Conservation (phyloP, 2,888 invertebrate species). For the Drosophila eohydei region DNA sequence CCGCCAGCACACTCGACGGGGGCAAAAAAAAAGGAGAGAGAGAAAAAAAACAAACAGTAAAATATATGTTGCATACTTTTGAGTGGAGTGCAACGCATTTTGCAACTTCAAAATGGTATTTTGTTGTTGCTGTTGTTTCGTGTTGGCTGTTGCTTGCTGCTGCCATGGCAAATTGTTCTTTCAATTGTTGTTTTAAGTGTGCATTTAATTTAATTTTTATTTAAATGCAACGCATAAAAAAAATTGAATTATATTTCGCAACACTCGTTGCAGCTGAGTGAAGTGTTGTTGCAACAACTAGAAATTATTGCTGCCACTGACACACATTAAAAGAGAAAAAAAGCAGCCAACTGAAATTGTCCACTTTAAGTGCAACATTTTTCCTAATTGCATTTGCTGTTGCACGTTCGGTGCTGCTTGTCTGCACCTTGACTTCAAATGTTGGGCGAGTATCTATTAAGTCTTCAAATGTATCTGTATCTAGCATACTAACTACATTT, state of each 20-base stretch:
- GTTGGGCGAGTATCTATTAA: too few species aligned
- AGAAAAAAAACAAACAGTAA: constrained; percentile 8
- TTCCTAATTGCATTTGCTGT: constrained; percentile 5
- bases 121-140: constrained; percentile 39
- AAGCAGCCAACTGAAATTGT: not conserved
- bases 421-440: not conserved
- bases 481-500: too few species aligned
- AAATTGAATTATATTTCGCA: constrained; percentile 21
- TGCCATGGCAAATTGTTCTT: constrained; percentile 40
- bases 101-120: constrained; percentile 71
- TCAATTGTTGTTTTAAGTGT: constrained; percentile 49
- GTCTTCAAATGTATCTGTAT: too few species aligned
- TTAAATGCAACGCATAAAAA: constrained; percentile 56
- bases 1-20: constrained; percentile 36
- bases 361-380: constrained; percentile 6
- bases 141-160: constrained; percentile 16
- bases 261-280: constrained; percentile 6
- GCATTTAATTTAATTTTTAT: constrained; percentile 74
- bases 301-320: constrained; percentile 44
- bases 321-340: constrained; percentile 28
- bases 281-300: constrained; percentile 21
- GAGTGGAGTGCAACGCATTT: constrained; percentile 72
- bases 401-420: not conserved
- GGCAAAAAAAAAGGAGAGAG: not conserved
- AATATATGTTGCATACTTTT: constrained; percentile 67